Base-by-base conservation (phyloP, 2,113 vertebrate species). In the Orthonyx spaldingii region DNA sequence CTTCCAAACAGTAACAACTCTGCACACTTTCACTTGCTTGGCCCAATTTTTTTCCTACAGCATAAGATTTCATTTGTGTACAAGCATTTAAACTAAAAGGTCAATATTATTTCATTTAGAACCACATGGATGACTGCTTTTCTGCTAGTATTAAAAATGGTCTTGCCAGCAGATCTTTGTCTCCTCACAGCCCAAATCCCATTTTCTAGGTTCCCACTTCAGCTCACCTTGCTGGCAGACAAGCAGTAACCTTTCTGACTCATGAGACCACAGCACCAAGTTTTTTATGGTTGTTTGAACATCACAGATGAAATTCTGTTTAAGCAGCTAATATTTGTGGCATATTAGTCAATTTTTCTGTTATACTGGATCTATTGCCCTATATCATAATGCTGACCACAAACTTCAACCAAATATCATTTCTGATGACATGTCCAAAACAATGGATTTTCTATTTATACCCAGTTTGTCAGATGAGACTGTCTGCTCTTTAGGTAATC, bases 221-320 rank as follows among this genome's bases (percentile, higher is more conserved):
- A 60, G 69, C 37, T 49, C 35, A n/a, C 64, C 37, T 72, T 39
- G 16, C 41, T 3, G 9, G 69, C 37, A 96, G 59, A 72, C 47
- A 81, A 71, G 57, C 61, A 66, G 70, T 28, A 52, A 69, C 63
- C 79, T 83, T 90, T 95, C 37, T 32, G 56, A 78, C 63, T 87
- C 6, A 1, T 24, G 39, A 81, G 50, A 44, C 41, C 84, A 93
- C 50, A 90, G 47, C 52, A 75, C 47, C 24, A 89, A 78, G 57
- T 41, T 92, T 80, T 91, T 46, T 56, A 42, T 42, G 71, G 39
- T 50, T 93, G 64, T 33, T 94, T 89, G 94, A 94, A 94, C 37
- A 88, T 7, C 61, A 63, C 37, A 87, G 66, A 50, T 47, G 47
- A 76, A 61, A 65, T 47, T 70, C 70, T 9, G 28, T 56, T 60